Base-by-base conservation (phyloP, 2,888 invertebrate genomes). In the Drosophila seclusa region DNA sequence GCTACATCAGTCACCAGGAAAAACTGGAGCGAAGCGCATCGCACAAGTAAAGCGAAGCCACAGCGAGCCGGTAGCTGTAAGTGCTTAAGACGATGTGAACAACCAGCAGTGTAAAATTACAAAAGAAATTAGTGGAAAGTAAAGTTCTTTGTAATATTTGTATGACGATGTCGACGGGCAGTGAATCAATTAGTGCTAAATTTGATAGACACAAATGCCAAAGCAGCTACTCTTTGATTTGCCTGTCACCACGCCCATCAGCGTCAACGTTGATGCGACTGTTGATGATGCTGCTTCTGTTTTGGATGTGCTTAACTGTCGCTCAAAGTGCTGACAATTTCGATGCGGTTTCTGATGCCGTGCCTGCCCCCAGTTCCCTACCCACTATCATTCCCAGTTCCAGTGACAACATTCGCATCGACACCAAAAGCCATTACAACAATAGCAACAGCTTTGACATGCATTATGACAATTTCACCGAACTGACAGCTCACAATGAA, bases 1-100 rank as follows among this genome's bases (percentile, higher is more conserved):
- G 60, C 52, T 70, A 62, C 57, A 73, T 73, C 87, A 84, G 78
- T 87, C 68, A 48, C 11, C 78, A 42, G 69, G 67, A 65, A 73
- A 72, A 89, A 68, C 60, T 76, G 75, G 59, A 66, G 65, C 34
- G 68, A 68, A 80, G 53, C 75, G 68, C 61, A 67, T 59, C 68
- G 64, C 72, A 75, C 42, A 72, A 54, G 27, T 59, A 36, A 59
- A 68, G 60, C 60, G 38, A 32, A 61, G 40, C 36, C 36, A 24
- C 63, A 52, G 24, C 52, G 32, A 62, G 57, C 50, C 52, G 49
- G 27, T 66, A 50, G 24, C 55, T n/a, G n/a, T 16, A 27, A 13
- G 45, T 45, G 27, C 55, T 36, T 10, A 38, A 52, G 62, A 72
- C 40, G 13, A 72, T 76, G 72, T 67, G 52, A 75, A 67, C n/a